Conservation (phyloP, 2,888 invertebrate species). For the Oligia latruncula region DNA sequence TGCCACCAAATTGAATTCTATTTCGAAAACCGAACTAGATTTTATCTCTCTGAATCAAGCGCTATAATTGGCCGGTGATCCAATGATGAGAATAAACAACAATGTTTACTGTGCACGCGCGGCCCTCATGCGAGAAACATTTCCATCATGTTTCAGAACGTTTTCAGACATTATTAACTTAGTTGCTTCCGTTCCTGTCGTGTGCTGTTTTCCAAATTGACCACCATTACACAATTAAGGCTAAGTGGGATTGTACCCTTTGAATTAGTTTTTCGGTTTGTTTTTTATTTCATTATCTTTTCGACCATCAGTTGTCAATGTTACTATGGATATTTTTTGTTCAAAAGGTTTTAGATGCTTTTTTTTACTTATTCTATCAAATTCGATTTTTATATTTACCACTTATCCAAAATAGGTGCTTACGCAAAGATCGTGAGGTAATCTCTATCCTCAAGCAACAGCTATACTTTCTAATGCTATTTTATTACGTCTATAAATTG, state of each 20-base stretch:
- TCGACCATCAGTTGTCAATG: constrained; percentile 4
- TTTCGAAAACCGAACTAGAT: constrained; percentile 43
- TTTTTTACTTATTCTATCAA: constrained; percentile 4
- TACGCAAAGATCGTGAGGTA: constrained; percentile 60
- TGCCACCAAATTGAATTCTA: constrained; percentile 32
- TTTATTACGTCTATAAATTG: constrained; percentile 88
- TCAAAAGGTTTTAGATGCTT: not conserved
- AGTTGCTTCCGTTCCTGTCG: constrained; percentile 71
- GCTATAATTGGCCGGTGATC: constrained; percentile 65
- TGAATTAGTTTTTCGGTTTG: constrained; percentile 46
- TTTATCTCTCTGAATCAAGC: constrained; percentile 55
- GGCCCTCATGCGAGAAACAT: constrained; percentile 76
- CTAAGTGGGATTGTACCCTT: constrained; percentile 66
- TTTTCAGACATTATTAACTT: constrained; percentile 75
- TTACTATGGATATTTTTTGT: not conserved
- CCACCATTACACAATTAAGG: constrained; percentile 68
- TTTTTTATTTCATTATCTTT: constrained; percentile 45
- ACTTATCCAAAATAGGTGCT: constrained; percentile 65
- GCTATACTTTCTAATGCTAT: constrained; percentile 80
- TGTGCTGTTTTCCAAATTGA: constrained; percentile 67
- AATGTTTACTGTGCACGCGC: constrained; percentile 64
- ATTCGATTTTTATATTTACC: constrained; percentile 45
- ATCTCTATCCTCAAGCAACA: constrained; percentile 65
- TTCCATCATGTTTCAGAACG: constrained; percentile 78
- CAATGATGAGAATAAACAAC: constrained; percentile 66